Conservation (phyloP, 1,140 invertebrate species). For the Diabrotica undecimpunctata region DNA sequence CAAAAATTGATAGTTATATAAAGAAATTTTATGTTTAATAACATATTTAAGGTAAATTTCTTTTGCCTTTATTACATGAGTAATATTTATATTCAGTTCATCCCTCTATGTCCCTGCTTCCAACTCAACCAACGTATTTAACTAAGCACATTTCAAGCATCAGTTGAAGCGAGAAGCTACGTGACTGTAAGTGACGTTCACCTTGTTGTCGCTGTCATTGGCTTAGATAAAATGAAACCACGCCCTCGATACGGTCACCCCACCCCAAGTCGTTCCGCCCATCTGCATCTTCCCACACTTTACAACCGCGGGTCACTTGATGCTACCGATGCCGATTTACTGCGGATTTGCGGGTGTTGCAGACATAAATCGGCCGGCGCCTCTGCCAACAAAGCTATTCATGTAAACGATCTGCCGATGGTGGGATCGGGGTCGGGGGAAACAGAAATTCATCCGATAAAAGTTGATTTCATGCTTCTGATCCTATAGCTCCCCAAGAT, state of each 20-base stretch:
- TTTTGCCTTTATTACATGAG: too few species aligned
- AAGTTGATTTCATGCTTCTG: too few species aligned
- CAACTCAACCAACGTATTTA: constrained; percentile 23
- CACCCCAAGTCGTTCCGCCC: constrained; percentile 38
- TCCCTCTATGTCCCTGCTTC: not conserved
- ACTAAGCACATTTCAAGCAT: constrained; percentile 37
- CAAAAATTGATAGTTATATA: too few species aligned
- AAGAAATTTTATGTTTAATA: too few species aligned
- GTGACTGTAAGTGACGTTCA: constrained; percentile 41
- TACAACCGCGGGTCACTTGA: constrained; percentile 42
- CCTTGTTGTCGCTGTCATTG: constrained; percentile 14
- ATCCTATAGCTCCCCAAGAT: too few species aligned
- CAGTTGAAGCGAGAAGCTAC: constrained; percentile 41
- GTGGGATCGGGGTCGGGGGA: too few species aligned
- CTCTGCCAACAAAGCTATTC: not conserved
- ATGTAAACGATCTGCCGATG: not conserved
- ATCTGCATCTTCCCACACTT: constrained; percentile 43
- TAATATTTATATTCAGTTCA: not conserved
- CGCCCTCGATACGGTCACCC: constrained; percentile 31
- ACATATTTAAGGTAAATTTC: too few species aligned
- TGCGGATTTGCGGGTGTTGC: constrained; percentile 23
- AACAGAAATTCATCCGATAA: too few species aligned
- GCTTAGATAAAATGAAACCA: constrained; percentile 12
- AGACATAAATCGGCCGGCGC: not conserved
- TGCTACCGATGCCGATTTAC: constrained; percentile 35